Evolutionary conservation across 2,113 vertebrate genomes (phyloP), one percentile per base, ranked within the genome.

Genomic region (Nestor notabilis): DNA sequence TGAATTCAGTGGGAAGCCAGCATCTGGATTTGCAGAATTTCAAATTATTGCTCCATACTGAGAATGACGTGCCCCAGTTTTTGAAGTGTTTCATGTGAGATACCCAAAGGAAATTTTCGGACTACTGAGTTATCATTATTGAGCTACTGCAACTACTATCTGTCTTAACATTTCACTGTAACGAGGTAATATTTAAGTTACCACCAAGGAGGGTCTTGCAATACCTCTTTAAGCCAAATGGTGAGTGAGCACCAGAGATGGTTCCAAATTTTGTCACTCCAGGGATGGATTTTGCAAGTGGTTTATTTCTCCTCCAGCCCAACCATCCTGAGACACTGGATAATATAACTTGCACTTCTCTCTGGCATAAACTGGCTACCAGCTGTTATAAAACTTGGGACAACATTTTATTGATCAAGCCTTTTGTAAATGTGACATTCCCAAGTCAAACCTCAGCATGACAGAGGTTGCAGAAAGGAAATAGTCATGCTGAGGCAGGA

Each of bases 11-110:
- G 84, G 66, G 78, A 94, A 96, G 79, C 88, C 92, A 91, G 87
- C 90, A 77, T 95, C 87, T 96, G 95, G 78, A 94, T 95, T 95
- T 96, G 95, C 90, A 97, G 41, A 90, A 88, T 96, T 95, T 97
- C 95, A 97, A 85, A 85, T 58, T 90, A 72, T 83, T 96, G 84
- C 95, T 91, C 91, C 95, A 96, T 53, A 90, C 90, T 80, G 70
- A 10, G 53, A 96, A 83, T 93, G 95, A 93, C 9, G 2, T 83
- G 95, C 68, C 64, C 74, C 87, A 58, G 90, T 77, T 93, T 94
- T 93, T 91, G 35, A 64, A 95, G 82, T 7, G 31, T 79, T 96
- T 87, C 44, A 4, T 90, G 63, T 41, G 58, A 91, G 81, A 85
- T 58, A 95, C 63, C 49, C 93, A 88, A 96, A 96, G 87, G 87